Evolutionary conservation across 1,140 invertebrate genomes (phyloP), one percentile per base, ranked within the genome.

Genomic region (Schlechtendalia chinensis): DNA sequence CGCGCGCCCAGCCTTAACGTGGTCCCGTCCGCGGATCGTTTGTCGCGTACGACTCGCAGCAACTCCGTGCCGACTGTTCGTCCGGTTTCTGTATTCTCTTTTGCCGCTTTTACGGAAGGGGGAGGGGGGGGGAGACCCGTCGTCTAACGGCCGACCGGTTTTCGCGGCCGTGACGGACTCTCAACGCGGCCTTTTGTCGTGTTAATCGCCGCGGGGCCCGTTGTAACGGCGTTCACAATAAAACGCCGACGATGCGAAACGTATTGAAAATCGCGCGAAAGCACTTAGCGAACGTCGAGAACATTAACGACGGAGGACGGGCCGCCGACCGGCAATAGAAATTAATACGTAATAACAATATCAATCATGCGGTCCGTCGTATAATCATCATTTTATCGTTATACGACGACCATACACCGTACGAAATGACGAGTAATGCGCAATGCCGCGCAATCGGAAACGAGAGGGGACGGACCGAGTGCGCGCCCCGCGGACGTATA

Each of bases 321-420:
- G 22, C 27, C 32, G 32, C 3, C 8, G 8, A 8, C 8, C 32
- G 3, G 32, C 69, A 54, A 72, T 72, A 54, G 53, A 53, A 77
- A 39, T 77, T 58, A 77, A 77, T 59, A 59, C 3, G 3, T 4
- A 4, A 39, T 39, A 39, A 39, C 17, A 58, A 75, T 77, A 77
- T 77, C 72, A 77, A 59, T 77, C n/a, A 39, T 59, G 54, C 32
- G n/a, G 72, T 77, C 59, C 72, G 27, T 77, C 72, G 58, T 77
- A 50, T 77, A 50, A 45, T 54, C 29, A 77, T 24, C 72, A 77
- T 77, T n/a, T n/a, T 77, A 77, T 59, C 72, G 58, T 77, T 77
- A 50, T 50, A 77, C 32, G 53, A 58, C 22, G 16, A 59, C 32
- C 11, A 59, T 58, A 56, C 27, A 59, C 29, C 12, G 29, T 58